Evolutionary conservation across 2,888 invertebrate species (phyloP), one percentile per base, ranked within the genome.

Genomic region (Oscheius myriophilus): DNA sequence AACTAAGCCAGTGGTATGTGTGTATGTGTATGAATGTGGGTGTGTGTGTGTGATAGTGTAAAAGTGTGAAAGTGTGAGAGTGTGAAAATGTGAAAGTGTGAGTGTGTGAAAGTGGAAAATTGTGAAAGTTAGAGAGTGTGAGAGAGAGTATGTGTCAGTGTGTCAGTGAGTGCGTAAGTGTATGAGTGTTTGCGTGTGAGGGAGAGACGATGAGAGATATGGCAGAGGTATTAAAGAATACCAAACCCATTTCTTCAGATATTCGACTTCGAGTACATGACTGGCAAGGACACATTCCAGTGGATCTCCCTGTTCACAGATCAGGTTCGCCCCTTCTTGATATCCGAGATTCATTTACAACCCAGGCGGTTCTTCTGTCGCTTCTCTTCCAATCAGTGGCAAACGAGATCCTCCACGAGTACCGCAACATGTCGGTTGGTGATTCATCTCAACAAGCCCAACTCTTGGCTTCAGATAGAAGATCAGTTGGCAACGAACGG

Each of bases 301-400:
- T 96, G 96, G 96, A 92, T 97, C 74, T 94, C 94, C 25, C 91
- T 97, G 80, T 90, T 91, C 23, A 83, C 82, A 6, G 65, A 72
- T 67, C 80, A 82, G 66, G 81, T 73, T 55, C 21, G n/a, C 16
- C 7, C 7, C 6, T 33, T 79, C 92, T 93, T 76, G 93, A 94
- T 88, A 82, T 82, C 73, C 57, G 69, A 49, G 52, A 46, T 55
- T 59, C 33, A 25, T n/a, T 59, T 62, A 33, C 33, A 33, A 55
- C 69, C 51, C 84, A 89, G 88, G 94, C 96, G 0, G 95, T 96
- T 87, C 90, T 97, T 73, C 94, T 98, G 90, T 96, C 96, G 41
- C 92, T 95, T 67, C 95, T 95, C 87, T 90, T 98, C 68, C 93
- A 96, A 90, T 87, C 87, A 7, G 94, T 97, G 91, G 96, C 97